A percentile compares a stretch with the other conserved stretches of the same genome.
Evolutionary conservation across 2,113 vertebrate genomes (phyloP).

Genomic region (Carollia perspicillata): DNA sequence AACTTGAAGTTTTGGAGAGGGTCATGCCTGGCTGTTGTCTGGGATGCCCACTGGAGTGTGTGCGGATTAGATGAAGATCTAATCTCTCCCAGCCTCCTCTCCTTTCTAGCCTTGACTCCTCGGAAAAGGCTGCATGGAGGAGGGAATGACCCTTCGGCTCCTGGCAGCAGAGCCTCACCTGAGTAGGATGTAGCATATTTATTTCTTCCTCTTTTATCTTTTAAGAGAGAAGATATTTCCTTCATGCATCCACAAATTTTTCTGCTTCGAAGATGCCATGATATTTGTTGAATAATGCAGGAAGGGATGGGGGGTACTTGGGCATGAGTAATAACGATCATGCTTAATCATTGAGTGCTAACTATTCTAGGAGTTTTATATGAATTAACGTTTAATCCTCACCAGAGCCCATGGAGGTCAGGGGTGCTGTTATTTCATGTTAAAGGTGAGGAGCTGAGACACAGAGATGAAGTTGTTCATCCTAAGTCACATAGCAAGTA

Average conservation of each 20-base stretch:
- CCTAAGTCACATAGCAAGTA: neutral
- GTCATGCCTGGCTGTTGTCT: neutral
- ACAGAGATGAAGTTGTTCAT: neutral
- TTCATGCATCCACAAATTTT: neutral
- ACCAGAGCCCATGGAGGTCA: neutral
- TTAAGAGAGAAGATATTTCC: neutral
- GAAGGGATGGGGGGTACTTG: neutral
- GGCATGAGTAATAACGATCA: neutral
- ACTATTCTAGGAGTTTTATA: neutral
- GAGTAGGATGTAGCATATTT: neutral
- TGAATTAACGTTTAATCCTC: neutral
- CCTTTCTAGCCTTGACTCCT: neutral
- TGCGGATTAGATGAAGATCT: neutral
- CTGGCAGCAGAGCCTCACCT: neutral
- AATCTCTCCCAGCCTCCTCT: neutral
- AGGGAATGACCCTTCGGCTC: neutral
- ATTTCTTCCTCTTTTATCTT: neutral
- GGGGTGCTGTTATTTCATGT: neutral
- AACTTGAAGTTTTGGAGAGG: too few relatives aligned
- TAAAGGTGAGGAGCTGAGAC: neutral
- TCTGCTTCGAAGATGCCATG: neutral
- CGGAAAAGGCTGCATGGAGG: neutral
- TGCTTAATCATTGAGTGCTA: neutral
- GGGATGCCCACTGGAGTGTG: neutral
- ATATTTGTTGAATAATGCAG: neutral